Evolutionary conservation across 2,113 vertebrate species (phyloP).

Genomic region (Zeus faber): DNA sequence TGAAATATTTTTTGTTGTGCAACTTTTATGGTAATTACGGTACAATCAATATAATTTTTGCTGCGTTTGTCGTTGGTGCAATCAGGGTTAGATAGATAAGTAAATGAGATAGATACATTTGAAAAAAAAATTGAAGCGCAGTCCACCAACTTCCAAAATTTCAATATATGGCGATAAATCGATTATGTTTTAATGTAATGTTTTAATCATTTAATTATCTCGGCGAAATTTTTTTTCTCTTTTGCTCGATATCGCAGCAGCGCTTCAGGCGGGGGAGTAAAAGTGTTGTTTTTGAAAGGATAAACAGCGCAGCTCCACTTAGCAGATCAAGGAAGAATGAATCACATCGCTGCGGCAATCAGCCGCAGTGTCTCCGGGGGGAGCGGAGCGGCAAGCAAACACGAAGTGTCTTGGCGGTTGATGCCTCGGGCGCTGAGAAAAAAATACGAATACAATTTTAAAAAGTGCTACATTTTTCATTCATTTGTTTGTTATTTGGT

Average conservation of each 20-base stretch:
- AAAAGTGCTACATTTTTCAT: too few relatives aligned
- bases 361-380: constrained; percentile 31
- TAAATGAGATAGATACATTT: too few relatives aligned
- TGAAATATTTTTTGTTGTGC: too few relatives aligned
- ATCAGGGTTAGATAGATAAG: too few relatives aligned
- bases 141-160: too few relatives aligned
- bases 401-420: constrained; percentile 26
- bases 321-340: constrained; percentile 31
- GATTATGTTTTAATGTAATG: too few relatives aligned
- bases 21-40: too few relatives aligned
- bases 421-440: constrained; percentile 40
- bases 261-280: constrained; percentile 22
- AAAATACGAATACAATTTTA: constrained; percentile 43
- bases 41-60: too few relatives aligned
- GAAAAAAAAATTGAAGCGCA: too few relatives aligned
- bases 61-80: too few relatives aligned
- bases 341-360: constrained; percentile 38
- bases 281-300: constrained; percentile 37
- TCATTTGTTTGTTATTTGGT: too few relatives aligned
- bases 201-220: not conserved
- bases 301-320: constrained; percentile 19
- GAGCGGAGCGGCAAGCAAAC: constrained; percentile 31
- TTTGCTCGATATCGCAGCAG: not conserved
- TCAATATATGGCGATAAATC: too few relatives aligned
- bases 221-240: not conserved